Base-by-base conservation (phyloP, 2,888 invertebrate genomes). In the Stictocephala bisonia region DNA sequence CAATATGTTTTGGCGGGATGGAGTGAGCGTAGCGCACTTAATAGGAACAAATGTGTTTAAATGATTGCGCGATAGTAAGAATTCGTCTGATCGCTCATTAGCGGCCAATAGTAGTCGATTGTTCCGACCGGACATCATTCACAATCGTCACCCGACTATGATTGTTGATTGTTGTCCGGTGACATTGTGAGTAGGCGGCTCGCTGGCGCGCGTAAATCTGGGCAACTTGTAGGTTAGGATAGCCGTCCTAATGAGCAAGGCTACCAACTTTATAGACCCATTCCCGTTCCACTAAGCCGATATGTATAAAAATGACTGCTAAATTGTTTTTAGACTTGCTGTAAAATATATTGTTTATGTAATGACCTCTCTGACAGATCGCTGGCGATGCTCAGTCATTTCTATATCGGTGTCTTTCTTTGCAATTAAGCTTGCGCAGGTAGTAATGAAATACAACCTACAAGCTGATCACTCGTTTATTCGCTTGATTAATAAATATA, bases 131-230 rank as follows among this genome's bases (percentile, higher is more conserved):
- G n/a, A n/a, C n/a, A n/a, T n/a, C n/a, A n/a, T n/a, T n/a, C n/a
- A n/a, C 20, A 40, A 40, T 35, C 22, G 35, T 64, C 40, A n/a
- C 31, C 20, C 15, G 35, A 35, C 22, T 64, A 31, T 11, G n/a
- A 58, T 58, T 58, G 29, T 58, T 15, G 58, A n/a, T 29, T 29
- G 15, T 53, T 31, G 35, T 11, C 31, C 31, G 27, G 29, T 31
- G 56, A 24, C 53, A 56, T 56, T 56, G 40, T 56, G 31, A 31
- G 70, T 70, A 56, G 70, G 64, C 35, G 64, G 40, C 20, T n/a
- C n/a, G 40, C 64, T 22, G 64, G 20, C 40, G 64, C 44, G 15
- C 64, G 64, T 64, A 64, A 41, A 41, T 41, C 41, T 15, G 60
- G 31, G 22, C 64, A 41, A 64, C 41, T 40, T 41, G 64, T 26